Percentiles rank a stretch among this genome's conserved stretches.
phyloP scores from a whole-genome alignment of 2,888 invertebrate genomes.

The Gortyna flavago region DNA sequence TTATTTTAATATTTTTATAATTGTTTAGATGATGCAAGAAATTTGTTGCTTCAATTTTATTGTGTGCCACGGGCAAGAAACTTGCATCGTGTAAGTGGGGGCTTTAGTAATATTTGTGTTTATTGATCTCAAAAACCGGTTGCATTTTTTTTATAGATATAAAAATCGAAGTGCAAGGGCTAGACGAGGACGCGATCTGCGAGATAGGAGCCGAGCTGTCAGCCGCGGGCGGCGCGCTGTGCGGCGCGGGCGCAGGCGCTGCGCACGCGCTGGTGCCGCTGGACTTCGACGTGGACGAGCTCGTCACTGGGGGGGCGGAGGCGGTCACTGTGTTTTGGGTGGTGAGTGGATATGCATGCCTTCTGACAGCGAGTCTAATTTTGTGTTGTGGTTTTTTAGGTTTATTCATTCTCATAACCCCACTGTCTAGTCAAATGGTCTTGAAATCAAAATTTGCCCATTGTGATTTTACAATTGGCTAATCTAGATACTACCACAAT shows the following conservation, averaged over 20 bases:
- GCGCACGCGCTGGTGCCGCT: constrained; percentile 82
- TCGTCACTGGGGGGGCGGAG: constrained; percentile 88
- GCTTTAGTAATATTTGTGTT: neutral
- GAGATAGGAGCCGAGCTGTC: constrained; percentile 83
- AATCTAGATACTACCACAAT: neutral
- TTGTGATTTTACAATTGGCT: neutral
- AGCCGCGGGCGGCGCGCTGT: constrained; percentile 82
- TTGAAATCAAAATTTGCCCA: neutral
- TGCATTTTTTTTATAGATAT: neutral
- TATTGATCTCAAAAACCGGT: neutral
- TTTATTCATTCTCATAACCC: no score
- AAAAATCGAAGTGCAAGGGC: constrained; percentile 85
- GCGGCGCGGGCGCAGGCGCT: constrained; percentile 77
- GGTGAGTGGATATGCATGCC: constrained; percentile 81
- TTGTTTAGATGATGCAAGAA: no score
- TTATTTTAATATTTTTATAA: no score
- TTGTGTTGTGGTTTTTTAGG: no score
- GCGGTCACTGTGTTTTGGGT: constrained; percentile 93
- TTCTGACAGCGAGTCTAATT: no score
- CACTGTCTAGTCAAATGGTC: neutral
- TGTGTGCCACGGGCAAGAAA: no score
- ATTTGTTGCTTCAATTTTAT: no score
- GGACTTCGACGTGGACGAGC: constrained; percentile 79
- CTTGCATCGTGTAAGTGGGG: no score
- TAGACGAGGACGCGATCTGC: constrained; percentile 88